phyloP scores from a whole-genome alignment of 53 echinoderm and acorn worm genomes.

The Apostichopus leukothele region DNA sequence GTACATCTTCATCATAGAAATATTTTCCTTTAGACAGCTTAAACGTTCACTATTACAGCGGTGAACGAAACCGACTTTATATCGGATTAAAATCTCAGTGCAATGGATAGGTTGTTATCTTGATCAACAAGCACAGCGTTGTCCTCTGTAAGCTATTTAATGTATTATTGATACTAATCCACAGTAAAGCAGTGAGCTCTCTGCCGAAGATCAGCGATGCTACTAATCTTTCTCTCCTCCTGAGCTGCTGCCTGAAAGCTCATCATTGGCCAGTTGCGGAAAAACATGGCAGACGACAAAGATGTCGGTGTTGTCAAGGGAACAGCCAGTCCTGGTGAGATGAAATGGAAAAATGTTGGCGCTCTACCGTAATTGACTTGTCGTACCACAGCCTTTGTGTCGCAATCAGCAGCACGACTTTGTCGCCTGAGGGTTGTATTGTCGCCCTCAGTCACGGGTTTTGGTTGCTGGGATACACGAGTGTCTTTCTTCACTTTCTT shows the following conservation, averaged over 20 bases:
- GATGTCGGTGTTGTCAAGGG: conserved; percentile 16
- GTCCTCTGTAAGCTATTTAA: too few species aligned
- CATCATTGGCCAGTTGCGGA: conserved; percentile 12
- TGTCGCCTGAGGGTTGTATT: background rate
- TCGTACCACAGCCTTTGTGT: background rate
- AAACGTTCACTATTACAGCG: too few species aligned
- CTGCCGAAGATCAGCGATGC: conserved; percentile 73
- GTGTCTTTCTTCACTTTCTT: conserved; percentile 39
- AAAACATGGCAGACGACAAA: conserved; percentile 30
- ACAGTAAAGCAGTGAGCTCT: conserved; percentile 56
- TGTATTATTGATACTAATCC: background rate
- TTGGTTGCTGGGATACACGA: conserved; percentile 39
- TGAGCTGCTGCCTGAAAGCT: conserved; percentile 5
- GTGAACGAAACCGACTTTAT: too few species aligned
- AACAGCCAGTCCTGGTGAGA: conserved; percentile 32
- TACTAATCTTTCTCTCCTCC: conserved; percentile 59
- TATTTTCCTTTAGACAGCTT: too few species aligned
- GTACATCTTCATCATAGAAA: too few species aligned
- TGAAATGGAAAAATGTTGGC: conserved; percentile 19
- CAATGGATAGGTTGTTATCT: too few species aligned
- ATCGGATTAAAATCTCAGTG: too few species aligned
- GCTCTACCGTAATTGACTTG: conserved; percentile 20
- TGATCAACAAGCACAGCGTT: too few species aligned
- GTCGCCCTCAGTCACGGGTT: background rate
- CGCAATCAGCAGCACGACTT: background rate